Percentiles rank a stretch among this genome's conserved stretches.
These are phyloP conservation scores for Tetraneura akinire DNA, from an alignment of 1,140 invertebrate genomes.

Conservation along the genomic window DNA sequence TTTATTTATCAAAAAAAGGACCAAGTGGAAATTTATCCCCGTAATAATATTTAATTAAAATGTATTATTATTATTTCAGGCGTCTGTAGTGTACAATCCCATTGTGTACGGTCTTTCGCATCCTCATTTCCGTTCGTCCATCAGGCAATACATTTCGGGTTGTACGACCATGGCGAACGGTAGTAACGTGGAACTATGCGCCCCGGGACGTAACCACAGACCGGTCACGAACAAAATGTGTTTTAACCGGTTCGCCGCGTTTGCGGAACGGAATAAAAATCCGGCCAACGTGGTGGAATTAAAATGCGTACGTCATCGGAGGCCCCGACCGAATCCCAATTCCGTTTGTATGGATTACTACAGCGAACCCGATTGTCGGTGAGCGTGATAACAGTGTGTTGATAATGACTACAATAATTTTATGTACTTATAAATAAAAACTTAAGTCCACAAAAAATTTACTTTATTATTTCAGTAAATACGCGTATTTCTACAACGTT, in stretches of 20 bases:
- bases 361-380: slow-evolving; percentile 53
- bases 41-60: no score
- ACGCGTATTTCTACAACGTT: no score
- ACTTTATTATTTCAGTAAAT: no score
- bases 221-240: not conserved
- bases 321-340: not conserved
- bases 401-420: no score
- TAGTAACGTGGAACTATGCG: not conserved
- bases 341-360: slow-evolving; percentile 50
- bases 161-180: slow-evolving; percentile 45
- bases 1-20: no score
- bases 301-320: slow-evolving; percentile 24
- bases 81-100: slow-evolving; percentile 61
- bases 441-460: no score
- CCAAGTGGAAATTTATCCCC: no score
- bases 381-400: no score
- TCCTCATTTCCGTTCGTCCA: slow-evolving; percentile 58
- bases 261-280: not conserved
- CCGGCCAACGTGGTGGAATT: slow-evolving; percentile 17
- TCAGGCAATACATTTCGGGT: slow-evolving; percentile 55
- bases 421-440: no score
- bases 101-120: slow-evolving; percentile 61
- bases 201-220: not conserved
- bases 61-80: slow-evolving; percentile 52
- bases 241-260: slow-evolving; percentile 23